phyloP scores from a whole-genome alignment of 2,113 vertebrate genomes.

The Carollia perspicillata region DNA sequence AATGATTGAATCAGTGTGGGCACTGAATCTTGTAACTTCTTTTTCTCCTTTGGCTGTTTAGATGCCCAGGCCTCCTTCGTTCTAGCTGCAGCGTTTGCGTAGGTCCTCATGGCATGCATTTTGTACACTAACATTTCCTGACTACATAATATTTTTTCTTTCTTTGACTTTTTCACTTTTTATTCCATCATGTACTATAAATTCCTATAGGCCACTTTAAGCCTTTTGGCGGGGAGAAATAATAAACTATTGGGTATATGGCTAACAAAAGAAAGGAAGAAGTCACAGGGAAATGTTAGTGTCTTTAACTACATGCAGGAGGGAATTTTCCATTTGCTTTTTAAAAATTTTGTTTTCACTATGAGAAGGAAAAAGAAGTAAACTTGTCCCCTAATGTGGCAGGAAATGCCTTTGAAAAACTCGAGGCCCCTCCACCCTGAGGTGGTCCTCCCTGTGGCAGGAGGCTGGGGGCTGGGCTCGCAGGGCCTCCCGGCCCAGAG shows the following conservation, averaged over 20 bases:
- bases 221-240: not conserved
- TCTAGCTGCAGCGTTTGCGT: not conserved
- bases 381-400: not conserved
- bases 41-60: conserved; percentile 8
- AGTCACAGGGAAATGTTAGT: conserved; percentile 39
- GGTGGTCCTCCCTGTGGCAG: not conserved
- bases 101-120: conserved; percentile 36
- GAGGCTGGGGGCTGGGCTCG: not conserved
- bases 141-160: not conserved
- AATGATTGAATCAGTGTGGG: not conserved
- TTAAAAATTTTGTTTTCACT: conserved; percentile 31
- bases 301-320: not conserved
- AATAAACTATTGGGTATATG: not conserved
- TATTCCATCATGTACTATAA: not conserved
- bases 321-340: conserved; percentile 40
- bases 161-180: not conserved
- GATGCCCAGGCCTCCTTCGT: not conserved
- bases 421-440: not conserved
- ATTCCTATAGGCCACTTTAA: not conserved
- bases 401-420: conserved; percentile 18
- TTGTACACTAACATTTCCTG: conserved; percentile 36
- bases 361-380: not conserved
- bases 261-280: conserved; percentile 12
- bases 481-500: not conserved
- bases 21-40: not conserved